phyloP scores from a whole-genome alignment of 2,888 invertebrate genomes.

The Siphonodentalium dalli region DNA sequence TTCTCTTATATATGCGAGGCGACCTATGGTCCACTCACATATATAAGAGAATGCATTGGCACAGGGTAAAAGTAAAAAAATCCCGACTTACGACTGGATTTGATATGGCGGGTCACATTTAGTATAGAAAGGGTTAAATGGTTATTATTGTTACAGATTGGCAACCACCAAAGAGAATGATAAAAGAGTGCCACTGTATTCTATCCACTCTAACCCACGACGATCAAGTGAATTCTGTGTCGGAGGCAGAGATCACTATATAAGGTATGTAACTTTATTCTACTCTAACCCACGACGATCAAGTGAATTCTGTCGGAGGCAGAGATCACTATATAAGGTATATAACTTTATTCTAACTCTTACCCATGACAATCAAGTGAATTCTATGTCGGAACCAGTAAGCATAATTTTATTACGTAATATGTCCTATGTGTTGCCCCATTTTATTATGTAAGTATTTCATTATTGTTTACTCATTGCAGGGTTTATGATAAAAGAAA shows the following conservation, averaged over 20 bases:
- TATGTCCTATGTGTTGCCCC: neutral
- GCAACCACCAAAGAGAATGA: slow-evolving; percentile 68
- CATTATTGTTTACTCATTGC: slow-evolving; percentile 12
- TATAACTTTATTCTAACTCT: neutral
- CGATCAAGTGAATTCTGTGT: slow-evolving; percentile 81
- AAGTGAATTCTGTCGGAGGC: slow-evolving; percentile 83
- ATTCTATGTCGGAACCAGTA: slow-evolving; percentile 85
- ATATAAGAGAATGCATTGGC: too few relatives aligned
- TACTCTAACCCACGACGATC: slow-evolving; percentile 77
- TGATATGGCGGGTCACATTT: too few relatives aligned
- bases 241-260: slow-evolving; percentile 80
- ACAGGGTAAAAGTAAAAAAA: too few relatives aligned
- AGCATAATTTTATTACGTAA: too few relatives aligned
- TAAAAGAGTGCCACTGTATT: slow-evolving; percentile 81
- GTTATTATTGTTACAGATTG: slow-evolving; percentile 53
- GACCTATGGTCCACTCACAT: too few relatives aligned
- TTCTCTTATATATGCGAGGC: too few relatives aligned
- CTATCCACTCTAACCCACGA: slow-evolving; percentile 84
- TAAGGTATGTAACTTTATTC: slow-evolving; percentile 68
- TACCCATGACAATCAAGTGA: slow-evolving; percentile 81
- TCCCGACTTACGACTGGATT: too few relatives aligned
- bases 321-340: slow-evolving; percentile 78
- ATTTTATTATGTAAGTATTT: neutral
- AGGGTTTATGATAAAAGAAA: slow-evolving; percentile 61
- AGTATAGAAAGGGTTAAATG: neutral